Base-by-base conservation (phyloP, 2,888 invertebrate genomes). In the Crioceris asparagi region DNA sequence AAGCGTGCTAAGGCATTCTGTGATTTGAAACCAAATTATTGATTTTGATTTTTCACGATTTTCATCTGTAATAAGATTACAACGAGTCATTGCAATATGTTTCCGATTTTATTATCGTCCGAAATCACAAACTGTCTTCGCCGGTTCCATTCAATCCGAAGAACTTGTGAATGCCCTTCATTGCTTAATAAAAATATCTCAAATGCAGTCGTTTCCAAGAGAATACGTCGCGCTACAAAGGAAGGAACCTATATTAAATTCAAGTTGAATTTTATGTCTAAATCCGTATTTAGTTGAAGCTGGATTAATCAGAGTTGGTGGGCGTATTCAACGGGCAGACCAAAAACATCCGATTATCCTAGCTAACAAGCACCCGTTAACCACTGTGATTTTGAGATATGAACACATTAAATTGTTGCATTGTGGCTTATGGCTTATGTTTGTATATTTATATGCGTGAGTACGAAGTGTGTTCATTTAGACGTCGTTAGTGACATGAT, bases 291-390 rank as follows among this genome's bases (percentile, higher is more conserved):
- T 38, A 18, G 38, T 27, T 18, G 2, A 12, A 8, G 11, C 32
- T 12, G 6, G 18, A 14, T 12, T 38, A 19, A 8, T 38, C n/a
- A 11, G 32, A 14, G 32, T 38, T 5, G 38, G 32, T 2, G 38
- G 38, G 5, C 25, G 32, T 10, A 15, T 15, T 12, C 10, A 30
- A 15, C 11, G 8, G 17, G 6, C 15, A 11, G 18, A 32, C 3
- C 15, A 27, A 19, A 35, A 29, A 29, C 35, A 35, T 16, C 29
- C 16, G 10, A 16, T 35, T 16, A 19, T 33, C 5, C 12, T 18
- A 8, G 5, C 19, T 10, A n/a, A 11, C 4, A n/a, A 35, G 17
- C 17, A 35, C 14, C 17, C 14, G 4, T n/a, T 27, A 16, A 19
- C 18, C 11, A 17, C 16, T 7, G 10, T 33, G 16, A 19, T 33